Percentiles rank a stretch among this genome's conserved stretches.
phyloP scores from a whole-genome alignment of 2,888 invertebrate genomes.

The Catocala nupta region DNA sequence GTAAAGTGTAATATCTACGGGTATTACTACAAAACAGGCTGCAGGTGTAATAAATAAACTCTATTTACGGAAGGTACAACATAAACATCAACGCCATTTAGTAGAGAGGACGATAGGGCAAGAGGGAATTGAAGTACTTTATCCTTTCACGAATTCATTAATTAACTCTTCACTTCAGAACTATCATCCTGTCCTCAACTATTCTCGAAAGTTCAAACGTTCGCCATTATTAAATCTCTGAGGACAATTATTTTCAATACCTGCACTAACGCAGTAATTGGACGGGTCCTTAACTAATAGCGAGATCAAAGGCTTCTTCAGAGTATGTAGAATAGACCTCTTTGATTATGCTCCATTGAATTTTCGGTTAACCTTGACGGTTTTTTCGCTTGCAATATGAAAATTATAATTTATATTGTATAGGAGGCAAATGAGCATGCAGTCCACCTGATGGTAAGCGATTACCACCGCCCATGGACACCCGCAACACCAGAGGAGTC shows the following conservation, averaged over 20 bases:
- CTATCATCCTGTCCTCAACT: slow-evolving; percentile 10
- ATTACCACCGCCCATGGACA: too few species aligned
- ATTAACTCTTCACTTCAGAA: slow-evolving; percentile 7
- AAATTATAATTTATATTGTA: too few species aligned
- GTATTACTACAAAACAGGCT: too few species aligned
- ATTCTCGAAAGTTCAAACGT: slow-evolving; percentile 19
- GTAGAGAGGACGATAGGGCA: not conserved
- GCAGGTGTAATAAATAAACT: not conserved
- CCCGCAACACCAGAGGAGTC: too few species aligned
- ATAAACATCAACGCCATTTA: not conserved
- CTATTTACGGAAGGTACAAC: not conserved
- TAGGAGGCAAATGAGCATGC: too few species aligned
- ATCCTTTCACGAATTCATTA: slow-evolving; percentile 16
- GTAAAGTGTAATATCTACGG: too few species aligned
- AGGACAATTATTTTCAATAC: slow-evolving; percentile 22
- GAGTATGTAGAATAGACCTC: not conserved
- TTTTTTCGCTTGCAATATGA: too few species aligned
- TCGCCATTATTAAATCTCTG: slow-evolving; percentile 16
- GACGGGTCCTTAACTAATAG: slow-evolving; percentile 42
- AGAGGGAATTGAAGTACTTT: slow-evolving; percentile 8
- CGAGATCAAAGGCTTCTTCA: slow-evolving; percentile 36
- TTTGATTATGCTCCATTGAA: not conserved
- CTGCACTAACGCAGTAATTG: slow-evolving; percentile 33
- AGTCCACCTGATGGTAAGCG: too few species aligned
- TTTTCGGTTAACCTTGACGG: not conserved